Evolutionary conservation across 2,888 invertebrate genomes (phyloP).

Genomic region (Tanaodytes sp.): DNA sequence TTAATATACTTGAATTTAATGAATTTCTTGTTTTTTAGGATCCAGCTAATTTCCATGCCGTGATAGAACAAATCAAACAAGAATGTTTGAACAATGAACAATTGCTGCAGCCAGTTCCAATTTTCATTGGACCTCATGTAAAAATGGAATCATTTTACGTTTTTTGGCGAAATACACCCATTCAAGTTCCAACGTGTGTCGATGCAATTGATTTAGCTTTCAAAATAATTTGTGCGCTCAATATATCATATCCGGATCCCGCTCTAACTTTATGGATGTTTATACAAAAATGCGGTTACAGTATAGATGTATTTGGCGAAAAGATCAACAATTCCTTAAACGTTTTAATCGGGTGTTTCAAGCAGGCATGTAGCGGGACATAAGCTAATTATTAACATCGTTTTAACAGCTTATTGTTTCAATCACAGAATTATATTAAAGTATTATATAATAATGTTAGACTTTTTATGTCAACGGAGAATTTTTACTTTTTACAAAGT

Average conservation of each 20-base stretch:
- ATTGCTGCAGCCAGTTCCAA: conserved; percentile 25
- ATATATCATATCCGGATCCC: conserved; percentile 22
- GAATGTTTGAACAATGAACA: conserved; percentile 3
- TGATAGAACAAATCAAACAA: conserved; percentile 14
- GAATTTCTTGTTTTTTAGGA: conserved; percentile 12
- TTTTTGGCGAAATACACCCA: conserved; percentile 13
- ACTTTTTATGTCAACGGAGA: not conserved
- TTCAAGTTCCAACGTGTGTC: conserved; percentile 19
- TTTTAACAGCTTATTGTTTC: not conserved
- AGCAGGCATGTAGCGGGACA: conserved; percentile 13
- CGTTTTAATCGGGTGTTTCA: conserved; percentile 31
- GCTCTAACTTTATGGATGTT: conserved; percentile 33
- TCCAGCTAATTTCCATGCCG: conserved; percentile 7
- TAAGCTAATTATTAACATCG: no score
- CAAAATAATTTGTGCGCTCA: conserved; percentile 26
- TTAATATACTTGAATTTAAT: no score
- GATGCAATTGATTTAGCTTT: conserved; percentile 34
- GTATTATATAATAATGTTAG: no score
- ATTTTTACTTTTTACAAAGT: no score
- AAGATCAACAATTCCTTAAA: conserved; percentile 33
- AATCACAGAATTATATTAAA: not conserved
- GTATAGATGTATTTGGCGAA: conserved; percentile 36
- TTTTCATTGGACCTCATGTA: conserved; percentile 25
- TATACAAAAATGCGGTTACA: conserved; percentile 34
- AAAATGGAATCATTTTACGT: conserved; percentile 26